These are phyloP conservation scores for Pseudomyrmex sp. DNA, from an alignment of 1,140 invertebrate genomes.

Conservation along the genomic window DNA sequence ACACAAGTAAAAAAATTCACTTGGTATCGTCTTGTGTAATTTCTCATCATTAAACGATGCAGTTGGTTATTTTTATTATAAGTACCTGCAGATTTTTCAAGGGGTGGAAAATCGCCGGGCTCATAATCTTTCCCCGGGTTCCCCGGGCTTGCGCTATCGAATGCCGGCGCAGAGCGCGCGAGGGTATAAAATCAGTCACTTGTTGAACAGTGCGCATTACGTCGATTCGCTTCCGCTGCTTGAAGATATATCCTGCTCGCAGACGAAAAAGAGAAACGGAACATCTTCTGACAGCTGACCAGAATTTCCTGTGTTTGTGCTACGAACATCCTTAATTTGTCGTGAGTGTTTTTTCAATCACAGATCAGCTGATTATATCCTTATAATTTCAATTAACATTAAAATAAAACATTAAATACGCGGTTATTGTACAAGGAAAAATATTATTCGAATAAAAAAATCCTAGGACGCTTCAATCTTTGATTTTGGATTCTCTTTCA, in stretches of 20 bases:
- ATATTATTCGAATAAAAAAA: no score
- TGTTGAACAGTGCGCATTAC: conserved; percentile 84
- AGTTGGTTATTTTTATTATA: not conserved
- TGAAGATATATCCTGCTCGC: conserved; percentile 59
- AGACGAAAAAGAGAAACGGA: conserved; percentile 31
- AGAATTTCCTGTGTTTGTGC: conserved; percentile 31
- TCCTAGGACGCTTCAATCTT: no score
- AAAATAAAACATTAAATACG: no score
- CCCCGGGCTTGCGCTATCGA: conserved; percentile 77
- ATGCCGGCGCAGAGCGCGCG: conserved; percentile 67
- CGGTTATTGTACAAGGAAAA: no score
- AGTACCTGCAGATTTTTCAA: conserved; percentile 51
- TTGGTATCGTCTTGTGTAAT: no score
- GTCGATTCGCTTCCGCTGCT: conserved; percentile 68
- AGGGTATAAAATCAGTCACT: conserved; percentile 84
- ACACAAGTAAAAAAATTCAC: no score
- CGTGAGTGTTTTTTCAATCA: conserved; percentile 25
- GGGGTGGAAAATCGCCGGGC: conserved; percentile 61
- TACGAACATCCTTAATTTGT: conserved; percentile 18
- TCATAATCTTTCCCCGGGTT: conserved; percentile 37
- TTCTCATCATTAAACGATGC: no score
- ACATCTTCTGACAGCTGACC: conserved; percentile 19
- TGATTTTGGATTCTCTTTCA: no score
- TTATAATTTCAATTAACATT: no score
- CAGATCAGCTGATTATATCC: conserved; percentile 36